phyloP scores from a whole-genome alignment of 2,113 vertebrate species.

The Gobiocypris rarus region DNA sequence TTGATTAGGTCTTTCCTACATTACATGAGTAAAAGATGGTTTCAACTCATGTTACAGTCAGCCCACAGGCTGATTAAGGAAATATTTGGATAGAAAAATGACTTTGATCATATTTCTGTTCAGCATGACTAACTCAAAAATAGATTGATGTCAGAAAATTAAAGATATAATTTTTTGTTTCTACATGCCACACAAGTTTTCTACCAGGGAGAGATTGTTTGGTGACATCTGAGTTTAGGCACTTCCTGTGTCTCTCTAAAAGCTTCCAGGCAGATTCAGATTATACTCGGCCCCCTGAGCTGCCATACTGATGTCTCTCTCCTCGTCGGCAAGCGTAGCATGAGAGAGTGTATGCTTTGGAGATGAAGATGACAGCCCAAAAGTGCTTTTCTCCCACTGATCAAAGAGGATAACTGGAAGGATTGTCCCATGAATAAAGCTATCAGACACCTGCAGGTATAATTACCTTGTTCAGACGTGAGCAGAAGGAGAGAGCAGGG shows the following conservation, averaged over 20 bases:
- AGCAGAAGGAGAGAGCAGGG: constrained; percentile 34
- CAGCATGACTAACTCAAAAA: constrained; percentile 3
- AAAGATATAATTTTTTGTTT: constrained; percentile 46
- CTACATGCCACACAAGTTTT: constrained; percentile 27
- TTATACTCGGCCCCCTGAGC: constrained; percentile 50
- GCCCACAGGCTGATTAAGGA: constrained; percentile 28
- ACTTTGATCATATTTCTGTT: constrained; percentile 39
- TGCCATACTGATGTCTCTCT: constrained; percentile 45
- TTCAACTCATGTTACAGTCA: constrained; percentile 24
- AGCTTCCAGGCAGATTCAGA: constrained; percentile 51
- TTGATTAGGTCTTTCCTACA: constrained; percentile 13
- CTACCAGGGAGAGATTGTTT: constrained; percentile 26
- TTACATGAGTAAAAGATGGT: constrained; percentile 28
- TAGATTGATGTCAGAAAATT: constrained; percentile 50
- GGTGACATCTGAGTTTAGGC: constrained; percentile 32
- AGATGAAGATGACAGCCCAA: constrained; percentile 52
- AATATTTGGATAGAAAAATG: constrained; percentile 32
- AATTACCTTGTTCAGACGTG: constrained; percentile 52
- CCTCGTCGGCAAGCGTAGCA: constrained; percentile 36
- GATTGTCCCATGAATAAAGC: constrained; percentile 56
- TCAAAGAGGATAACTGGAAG: constrained; percentile 54
- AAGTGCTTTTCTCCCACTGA: constrained; percentile 45
- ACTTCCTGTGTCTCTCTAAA: constrained; percentile 47
- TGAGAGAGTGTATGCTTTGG: constrained; percentile 41
- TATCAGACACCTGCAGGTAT: constrained; percentile 48